These are phyloP conservation scores for Microtus richardsoni DNA, from an alignment of 2,113 vertebrate genomes.

Conservation along the genomic window DNA sequence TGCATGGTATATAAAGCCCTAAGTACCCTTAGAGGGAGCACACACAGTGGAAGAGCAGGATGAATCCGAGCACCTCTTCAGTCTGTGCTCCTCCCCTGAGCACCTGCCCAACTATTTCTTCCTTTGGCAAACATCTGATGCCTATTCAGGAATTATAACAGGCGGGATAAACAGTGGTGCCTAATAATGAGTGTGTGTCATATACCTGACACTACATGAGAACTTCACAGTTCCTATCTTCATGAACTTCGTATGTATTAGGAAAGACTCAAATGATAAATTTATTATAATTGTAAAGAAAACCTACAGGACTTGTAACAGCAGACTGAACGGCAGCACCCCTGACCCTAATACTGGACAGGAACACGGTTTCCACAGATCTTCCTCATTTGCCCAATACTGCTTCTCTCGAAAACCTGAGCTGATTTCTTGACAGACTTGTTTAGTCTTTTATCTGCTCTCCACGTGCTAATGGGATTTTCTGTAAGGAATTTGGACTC, in stretches of 20 bases:
- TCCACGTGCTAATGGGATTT: neutral
- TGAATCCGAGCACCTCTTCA: neutral
- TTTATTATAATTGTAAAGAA: neutral
- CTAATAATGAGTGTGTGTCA: neutral
- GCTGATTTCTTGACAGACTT: rapidly evolving
- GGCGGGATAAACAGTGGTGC: neutral
- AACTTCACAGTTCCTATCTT: neutral
- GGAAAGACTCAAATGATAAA: neutral
- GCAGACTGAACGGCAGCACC: neutral
- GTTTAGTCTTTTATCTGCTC: neutral
- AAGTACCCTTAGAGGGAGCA: neutral
- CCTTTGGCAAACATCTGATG: neutral
- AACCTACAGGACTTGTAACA: neutral
- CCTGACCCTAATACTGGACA: neutral
- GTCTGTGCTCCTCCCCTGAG: neutral
- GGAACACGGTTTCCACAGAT: neutral
- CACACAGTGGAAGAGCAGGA: neutral
- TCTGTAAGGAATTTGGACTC: neutral
- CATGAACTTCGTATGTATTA: neutral
- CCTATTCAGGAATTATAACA: neutral
- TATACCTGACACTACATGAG: neutral
- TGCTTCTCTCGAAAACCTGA: neutral
- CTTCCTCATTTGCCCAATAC: neutral
- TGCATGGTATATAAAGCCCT: neutral
- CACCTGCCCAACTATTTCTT: neutral